phyloP scores from a whole-genome alignment of 2,797 vertebrate species.

The Amblyopsis hoosieri region DNA sequence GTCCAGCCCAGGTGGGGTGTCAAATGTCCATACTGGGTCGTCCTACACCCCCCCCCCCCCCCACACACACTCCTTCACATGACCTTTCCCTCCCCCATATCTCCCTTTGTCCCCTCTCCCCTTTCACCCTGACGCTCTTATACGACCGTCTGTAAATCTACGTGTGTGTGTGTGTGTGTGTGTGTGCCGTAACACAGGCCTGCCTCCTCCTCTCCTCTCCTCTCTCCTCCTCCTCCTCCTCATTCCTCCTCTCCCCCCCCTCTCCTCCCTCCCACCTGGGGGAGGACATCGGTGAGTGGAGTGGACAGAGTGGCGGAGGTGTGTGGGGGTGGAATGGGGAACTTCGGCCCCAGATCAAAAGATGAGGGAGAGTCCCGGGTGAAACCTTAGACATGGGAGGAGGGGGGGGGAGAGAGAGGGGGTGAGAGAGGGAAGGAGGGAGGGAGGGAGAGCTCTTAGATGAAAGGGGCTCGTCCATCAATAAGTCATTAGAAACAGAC shows the following conservation, averaged over 20 bases:
- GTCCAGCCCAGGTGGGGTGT: too few species aligned
- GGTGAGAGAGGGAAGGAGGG: constrained; percentile 26
- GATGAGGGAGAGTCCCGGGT: constrained; percentile 58
- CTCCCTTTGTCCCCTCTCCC: constrained; percentile 56
- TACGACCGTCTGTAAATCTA: constrained; percentile 72
- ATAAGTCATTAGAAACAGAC: constrained; percentile 72
- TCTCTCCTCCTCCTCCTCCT: constrained; percentile 61
- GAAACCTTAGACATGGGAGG: constrained; percentile 77
- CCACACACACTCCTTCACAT: constrained; percentile 56
- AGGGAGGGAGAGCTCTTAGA: constrained; percentile 60
- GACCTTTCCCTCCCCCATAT: not conserved
- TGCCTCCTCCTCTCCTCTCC: constrained; percentile 63
- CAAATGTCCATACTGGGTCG: constrained; percentile 40
- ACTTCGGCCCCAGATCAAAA: constrained; percentile 68
- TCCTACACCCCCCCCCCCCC: constrained; percentile 57
- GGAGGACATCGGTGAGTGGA: too few species aligned
- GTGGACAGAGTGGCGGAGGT: too few species aligned
- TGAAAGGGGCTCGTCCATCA: constrained; percentile 73
- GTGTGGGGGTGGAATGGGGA: constrained; percentile 8
- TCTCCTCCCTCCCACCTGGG: not conserved
- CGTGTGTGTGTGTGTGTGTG: constrained; percentile 29
- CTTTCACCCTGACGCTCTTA: constrained; percentile 63
- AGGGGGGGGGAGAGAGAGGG: not conserved
- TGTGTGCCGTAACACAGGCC: constrained; percentile 64
- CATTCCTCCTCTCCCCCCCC: not conserved